phyloP scores from a whole-genome alignment of 2,888 invertebrate species.

The Cataglyphis rosenhaueri region DNA sequence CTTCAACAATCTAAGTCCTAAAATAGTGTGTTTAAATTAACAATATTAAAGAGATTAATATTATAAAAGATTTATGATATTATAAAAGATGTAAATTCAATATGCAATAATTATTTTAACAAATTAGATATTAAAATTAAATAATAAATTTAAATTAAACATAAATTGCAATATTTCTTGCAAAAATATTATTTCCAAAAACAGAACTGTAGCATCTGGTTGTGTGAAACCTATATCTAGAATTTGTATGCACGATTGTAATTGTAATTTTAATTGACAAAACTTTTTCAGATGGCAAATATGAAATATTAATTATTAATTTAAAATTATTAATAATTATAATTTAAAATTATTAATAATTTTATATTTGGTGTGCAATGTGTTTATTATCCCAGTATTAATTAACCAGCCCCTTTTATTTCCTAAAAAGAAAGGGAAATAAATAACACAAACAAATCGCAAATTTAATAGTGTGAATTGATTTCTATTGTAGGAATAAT shows the following conservation, averaged over 20 bases:
- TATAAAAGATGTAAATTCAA: background rate
- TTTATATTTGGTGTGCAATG: conserved; percentile 3
- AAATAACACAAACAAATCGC: background rate
- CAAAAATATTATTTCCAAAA: background rate
- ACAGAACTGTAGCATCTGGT: background rate
- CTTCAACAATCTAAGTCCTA: background rate
- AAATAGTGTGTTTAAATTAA: background rate
- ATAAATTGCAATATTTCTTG: background rate
- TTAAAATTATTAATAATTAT: too few species aligned
- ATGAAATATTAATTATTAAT: conserved; percentile 12
- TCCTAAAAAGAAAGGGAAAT: conserved; percentile 20
- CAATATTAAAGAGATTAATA: background rate
- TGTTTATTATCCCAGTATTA: conserved; percentile 10
- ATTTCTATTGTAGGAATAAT: background rate
- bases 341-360: background rate
- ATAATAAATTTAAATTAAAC: background rate
- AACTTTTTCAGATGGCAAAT: conserved; percentile 31
- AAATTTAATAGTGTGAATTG: background rate
- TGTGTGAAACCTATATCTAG: background rate
- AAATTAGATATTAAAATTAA: conserved; percentile 4
- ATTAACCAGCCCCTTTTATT: conserved; percentile 31
- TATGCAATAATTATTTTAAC: background rate
- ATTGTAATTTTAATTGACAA: conserved; percentile 30
- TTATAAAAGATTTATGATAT: background rate
- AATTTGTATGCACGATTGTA: background rate